Conservation (phyloP, 2,797 vertebrate genomes). For the Ctenochaetus hawaiiensis region DNA sequence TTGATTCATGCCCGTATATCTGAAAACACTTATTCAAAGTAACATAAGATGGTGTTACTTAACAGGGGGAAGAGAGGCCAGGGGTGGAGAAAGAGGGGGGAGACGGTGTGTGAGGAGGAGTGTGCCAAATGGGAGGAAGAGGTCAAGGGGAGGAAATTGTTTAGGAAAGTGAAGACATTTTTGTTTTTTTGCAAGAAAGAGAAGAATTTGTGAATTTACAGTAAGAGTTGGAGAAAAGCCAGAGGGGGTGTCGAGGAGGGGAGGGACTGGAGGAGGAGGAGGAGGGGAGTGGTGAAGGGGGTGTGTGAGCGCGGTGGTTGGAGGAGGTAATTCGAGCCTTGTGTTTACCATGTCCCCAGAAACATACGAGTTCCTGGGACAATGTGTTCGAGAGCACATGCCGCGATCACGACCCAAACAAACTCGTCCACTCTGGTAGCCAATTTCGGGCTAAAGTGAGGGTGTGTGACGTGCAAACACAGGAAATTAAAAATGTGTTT, state of each 20-base stretch:
- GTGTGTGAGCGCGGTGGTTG: conserved; percentile 21
- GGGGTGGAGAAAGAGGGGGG: too few relatives aligned
- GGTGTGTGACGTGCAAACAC: neutral
- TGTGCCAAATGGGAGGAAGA: neutral
- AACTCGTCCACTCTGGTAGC: neutral
- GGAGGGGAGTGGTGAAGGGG: conserved; percentile 20
- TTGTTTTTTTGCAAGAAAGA: conserved; percentile 26
- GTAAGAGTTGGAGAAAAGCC: neutral
- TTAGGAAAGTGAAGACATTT: conserved; percentile 7
- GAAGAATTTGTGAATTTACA: conserved; percentile 64
- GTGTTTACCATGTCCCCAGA: conserved; percentile 77
- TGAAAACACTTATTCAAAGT: conserved; percentile 61
- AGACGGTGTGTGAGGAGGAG: neutral
- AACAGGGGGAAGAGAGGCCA: conserved; percentile 6
- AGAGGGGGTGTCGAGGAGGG: conserved; percentile 4
- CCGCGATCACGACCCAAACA: conserved; percentile 37
- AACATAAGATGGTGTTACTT: conserved; percentile 58
- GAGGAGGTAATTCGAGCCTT: conserved; percentile 73
- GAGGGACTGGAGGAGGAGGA: conserved; percentile 4
- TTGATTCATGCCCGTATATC: conserved; percentile 32
- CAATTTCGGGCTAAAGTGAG: neutral
- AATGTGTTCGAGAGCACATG: conserved; percentile 68
- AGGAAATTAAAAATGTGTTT: neutral
- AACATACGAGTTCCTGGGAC: conserved; percentile 67
- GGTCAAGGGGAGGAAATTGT: conserved; percentile 5